Evolutionary conservation across 1,140 invertebrate species (phyloP).

Genomic region (Drosophila carrolli): DNA sequence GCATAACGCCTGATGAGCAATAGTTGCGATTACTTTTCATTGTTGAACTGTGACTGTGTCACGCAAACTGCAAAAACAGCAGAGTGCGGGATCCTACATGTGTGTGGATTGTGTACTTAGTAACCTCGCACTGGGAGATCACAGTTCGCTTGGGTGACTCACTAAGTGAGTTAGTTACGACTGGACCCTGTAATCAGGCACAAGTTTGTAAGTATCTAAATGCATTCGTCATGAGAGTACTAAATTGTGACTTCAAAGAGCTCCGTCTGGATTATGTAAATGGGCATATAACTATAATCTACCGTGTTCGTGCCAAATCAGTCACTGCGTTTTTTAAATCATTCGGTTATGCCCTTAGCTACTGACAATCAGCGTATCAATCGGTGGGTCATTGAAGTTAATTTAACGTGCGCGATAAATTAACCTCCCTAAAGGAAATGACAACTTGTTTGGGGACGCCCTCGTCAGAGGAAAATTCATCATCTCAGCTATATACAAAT

Average conservation of each 20-base stretch:
- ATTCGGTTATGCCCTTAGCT: background rate
- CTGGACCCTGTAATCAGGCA: constrained; percentile 26
- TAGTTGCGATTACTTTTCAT: constrained; percentile 68
- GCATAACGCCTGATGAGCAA: constrained; percentile 70
- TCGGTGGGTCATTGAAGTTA: constrained; percentile 20
- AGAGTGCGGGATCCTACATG: constrained; percentile 6
- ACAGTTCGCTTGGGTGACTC: constrained; percentile 9
- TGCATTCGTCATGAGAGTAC: constrained; percentile 61
- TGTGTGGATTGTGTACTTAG: constrained; percentile 7
- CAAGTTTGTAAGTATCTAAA: constrained; percentile 15
- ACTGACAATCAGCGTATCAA: constrained; percentile 13
- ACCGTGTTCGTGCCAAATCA: constrained; percentile 21
- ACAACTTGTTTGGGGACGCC: constrained; percentile 15
- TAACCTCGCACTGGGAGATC: constrained; percentile 21
- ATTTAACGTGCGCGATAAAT: constrained; percentile 20
- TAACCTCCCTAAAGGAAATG: constrained; percentile 7
- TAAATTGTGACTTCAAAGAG: background rate
- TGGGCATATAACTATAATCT: constrained; percentile 1
- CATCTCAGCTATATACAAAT: background rate
- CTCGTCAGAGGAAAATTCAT: background rate
- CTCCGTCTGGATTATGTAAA: constrained; percentile 15
- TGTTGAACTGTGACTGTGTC: constrained; percentile 62
- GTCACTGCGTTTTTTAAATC: constrained; percentile 1
- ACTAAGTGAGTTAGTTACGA: constrained; percentile 37
- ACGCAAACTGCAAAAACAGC: constrained; percentile 53